Conservation (phyloP, 2,113 vertebrate species). For the Conger conger region DNA sequence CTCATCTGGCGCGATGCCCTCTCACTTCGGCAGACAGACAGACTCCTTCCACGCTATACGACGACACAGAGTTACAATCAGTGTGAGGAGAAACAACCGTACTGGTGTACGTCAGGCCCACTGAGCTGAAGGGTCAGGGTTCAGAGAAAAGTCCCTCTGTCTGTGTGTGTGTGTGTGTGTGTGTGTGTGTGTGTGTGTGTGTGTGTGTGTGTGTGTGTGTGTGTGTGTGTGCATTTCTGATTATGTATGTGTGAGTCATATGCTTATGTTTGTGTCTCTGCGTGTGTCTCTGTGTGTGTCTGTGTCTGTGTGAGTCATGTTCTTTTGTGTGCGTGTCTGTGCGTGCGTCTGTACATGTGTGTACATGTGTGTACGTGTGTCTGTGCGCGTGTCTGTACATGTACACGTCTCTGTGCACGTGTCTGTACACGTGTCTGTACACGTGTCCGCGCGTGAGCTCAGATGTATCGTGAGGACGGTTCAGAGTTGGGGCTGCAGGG, state of each 20-base stretch:
- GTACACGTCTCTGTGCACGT: no score
- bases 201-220: no score
- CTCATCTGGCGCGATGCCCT: background rate
- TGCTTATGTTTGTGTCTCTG: background rate
- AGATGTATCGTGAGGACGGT: background rate
- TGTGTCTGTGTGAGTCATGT: background rate
- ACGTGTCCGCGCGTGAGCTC: no score
- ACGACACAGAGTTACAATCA: slow-evolving; percentile 4
- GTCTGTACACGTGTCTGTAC: background rate
- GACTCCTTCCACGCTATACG: background rate
- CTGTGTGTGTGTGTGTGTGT: background rate
- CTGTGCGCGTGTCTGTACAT: no score
- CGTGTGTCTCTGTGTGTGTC: background rate
- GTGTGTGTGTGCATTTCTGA: background rate
- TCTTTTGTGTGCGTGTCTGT: background rate
- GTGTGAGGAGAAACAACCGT: background rate
- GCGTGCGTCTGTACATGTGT: no score
- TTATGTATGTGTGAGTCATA: no score
- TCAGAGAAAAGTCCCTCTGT: background rate
- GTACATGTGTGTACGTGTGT: background rate
- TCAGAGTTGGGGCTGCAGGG: background rate
- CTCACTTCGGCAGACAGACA: background rate
- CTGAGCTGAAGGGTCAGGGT: slow-evolving; percentile 8
- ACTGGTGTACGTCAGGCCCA: background rate
- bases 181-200: no score